Conservation (phyloP, 2,888 invertebrate genomes). For the Sericinus montela region DNA sequence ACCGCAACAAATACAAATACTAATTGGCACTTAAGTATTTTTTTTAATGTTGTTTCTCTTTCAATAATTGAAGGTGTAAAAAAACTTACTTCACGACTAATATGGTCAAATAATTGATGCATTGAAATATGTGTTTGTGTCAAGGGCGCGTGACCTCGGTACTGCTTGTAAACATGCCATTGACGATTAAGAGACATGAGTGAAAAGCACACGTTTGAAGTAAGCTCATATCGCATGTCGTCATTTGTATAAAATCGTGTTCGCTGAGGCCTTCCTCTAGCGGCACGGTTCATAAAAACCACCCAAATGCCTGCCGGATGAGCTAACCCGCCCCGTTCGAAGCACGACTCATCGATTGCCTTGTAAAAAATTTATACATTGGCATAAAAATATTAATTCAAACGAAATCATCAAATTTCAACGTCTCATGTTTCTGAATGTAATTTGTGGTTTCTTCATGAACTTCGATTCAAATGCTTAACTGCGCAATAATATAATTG, state of each 20-base stretch:
- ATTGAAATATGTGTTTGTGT: constrained; percentile 13
- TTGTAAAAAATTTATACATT: constrained; percentile 73
- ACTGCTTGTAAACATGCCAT: constrained; percentile 15
- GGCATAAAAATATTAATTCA: constrained; percentile 61
- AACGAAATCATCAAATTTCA: constrained; percentile 49
- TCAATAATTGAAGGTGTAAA: neutral
- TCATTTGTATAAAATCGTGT: constrained; percentile 70
- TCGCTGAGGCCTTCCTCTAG: constrained; percentile 64
- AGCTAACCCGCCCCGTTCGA: constrained; percentile 72
- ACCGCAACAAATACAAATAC: neutral
- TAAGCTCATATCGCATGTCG: constrained; percentile 47
- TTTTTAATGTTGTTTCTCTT: neutral
- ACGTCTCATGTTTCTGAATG: constrained; percentile 33
- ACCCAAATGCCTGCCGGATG: constrained; percentile 73
- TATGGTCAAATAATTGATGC: constrained; percentile 9
- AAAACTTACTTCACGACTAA: constrained; percentile 5
- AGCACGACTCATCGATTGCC: constrained; percentile 74
- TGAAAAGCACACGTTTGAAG: constrained; percentile 21
- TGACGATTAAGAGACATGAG: constrained; percentile 12
- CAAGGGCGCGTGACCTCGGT: constrained; percentile 13
- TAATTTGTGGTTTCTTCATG: constrained; percentile 19
- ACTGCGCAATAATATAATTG: constrained; percentile 14
- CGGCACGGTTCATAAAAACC: constrained; percentile 63
- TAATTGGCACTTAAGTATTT: constrained; percentile 3
- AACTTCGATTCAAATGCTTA: constrained; percentile 2